Conservation (phyloP, 2,113 vertebrate species). For the Tor tambroides region DNA sequence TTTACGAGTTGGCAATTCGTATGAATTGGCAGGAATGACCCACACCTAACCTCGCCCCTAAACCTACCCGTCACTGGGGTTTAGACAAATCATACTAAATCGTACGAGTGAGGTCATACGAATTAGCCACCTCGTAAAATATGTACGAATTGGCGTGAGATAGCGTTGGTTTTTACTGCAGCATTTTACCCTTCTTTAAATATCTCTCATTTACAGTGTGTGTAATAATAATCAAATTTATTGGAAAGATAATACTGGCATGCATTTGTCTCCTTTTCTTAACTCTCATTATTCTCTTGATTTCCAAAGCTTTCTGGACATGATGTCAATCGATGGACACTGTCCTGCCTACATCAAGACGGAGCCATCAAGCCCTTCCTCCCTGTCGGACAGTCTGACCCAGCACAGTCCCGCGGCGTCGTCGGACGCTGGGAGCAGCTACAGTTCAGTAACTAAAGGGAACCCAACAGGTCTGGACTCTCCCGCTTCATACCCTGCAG, state of each 20-base stretch:
- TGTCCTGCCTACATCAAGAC: constrained; percentile 95
- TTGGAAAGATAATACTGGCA: background rate
- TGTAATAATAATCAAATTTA: background rate
- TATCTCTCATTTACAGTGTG: background rate
- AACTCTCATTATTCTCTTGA: background rate
- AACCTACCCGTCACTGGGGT: too few relatives aligned
- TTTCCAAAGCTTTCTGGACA: constrained; percentile 85
- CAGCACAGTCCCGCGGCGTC: constrained; percentile 94
- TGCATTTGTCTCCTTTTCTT: constrained; percentile 8
- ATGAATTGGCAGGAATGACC: too few relatives aligned
- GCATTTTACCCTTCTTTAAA: background rate
- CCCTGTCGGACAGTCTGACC: constrained; percentile 92
- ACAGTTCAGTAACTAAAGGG: constrained; percentile 86
- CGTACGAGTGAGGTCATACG: too few relatives aligned
- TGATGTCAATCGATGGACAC: constrained; percentile 88
- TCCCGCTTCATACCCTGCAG: constrained; percentile 77
- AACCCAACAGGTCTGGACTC: constrained; percentile 88
- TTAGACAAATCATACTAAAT: too few relatives aligned
- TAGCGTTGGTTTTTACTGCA: too few relatives aligned
- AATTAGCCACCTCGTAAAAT: too few relatives aligned
- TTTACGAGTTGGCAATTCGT: too few relatives aligned
- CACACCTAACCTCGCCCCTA: too few relatives aligned
- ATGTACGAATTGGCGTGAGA: too few relatives aligned
- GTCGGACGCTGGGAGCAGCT: constrained; percentile 96
- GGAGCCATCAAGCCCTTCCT: constrained; percentile 94